These are phyloP conservation scores for Anthopleura sola DNA, from an alignment of 64 coral and sea anemone species.

Conservation along the genomic window DNA sequence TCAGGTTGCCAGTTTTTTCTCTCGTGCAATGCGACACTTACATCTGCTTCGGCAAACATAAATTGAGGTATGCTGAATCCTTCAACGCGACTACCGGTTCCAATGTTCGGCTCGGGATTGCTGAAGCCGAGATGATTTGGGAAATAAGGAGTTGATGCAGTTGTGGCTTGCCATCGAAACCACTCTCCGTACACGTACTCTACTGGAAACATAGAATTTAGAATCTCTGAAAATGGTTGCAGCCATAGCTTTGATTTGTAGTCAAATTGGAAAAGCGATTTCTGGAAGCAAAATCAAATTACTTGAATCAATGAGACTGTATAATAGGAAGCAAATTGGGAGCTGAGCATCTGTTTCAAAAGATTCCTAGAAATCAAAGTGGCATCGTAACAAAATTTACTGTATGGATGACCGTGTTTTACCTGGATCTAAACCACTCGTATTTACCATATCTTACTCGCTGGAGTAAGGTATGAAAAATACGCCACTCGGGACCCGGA, in stretches of 20 bases:
- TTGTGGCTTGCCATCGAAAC: slow-evolving; percentile 31
- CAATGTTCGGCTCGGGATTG: background rate
- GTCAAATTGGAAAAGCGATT: too few relatives aligned
- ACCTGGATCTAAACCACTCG: too few relatives aligned
- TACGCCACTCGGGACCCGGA: too few relatives aligned
- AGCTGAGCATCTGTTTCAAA: too few relatives aligned
- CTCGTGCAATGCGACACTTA: background rate
- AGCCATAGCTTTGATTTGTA: slow-evolving; percentile 51
- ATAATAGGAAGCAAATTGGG: too few relatives aligned
- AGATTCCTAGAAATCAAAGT: too few relatives aligned
- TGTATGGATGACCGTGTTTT: too few relatives aligned
- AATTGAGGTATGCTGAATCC: slow-evolving; percentile 72
- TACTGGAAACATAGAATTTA: slow-evolving; percentile 69
- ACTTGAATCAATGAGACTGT: too few relatives aligned
- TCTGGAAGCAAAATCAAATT: too few relatives aligned
- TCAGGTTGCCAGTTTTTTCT: slow-evolving; percentile 58
- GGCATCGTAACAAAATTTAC: too few relatives aligned
- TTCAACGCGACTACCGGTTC: slow-evolving; percentile 67
- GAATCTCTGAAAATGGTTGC: slow-evolving; percentile 62
- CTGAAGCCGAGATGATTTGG: background rate
- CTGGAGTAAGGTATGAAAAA: too few relatives aligned
- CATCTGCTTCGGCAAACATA: background rate
- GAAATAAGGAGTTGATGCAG: background rate
- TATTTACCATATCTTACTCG: too few relatives aligned
- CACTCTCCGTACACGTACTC: slow-evolving; percentile 79